Evolutionary conservation across 2,113 vertebrate genomes (phyloP).

Genomic region (Lonchura striata): DNA sequence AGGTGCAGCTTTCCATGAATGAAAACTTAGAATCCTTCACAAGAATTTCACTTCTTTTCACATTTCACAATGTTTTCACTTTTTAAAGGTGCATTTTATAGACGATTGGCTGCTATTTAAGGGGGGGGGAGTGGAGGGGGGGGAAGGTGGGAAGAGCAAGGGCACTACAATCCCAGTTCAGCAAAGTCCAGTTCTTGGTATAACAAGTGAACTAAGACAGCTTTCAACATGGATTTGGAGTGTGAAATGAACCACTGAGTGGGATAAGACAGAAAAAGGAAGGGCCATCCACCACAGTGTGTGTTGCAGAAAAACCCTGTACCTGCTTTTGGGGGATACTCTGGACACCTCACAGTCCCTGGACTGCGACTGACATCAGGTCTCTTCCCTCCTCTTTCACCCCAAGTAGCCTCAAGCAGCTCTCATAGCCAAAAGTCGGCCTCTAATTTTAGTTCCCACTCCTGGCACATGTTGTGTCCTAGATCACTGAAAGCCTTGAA

Average conservation of each 20-base stretch:
- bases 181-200: neutral
- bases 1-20: neutral
- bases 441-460: conserved; percentile 72
- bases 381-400: conserved; percentile 22
- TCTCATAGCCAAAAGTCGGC: conserved; percentile 63
- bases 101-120: neutral
- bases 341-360: neutral
- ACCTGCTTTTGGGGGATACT: neutral
- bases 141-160: too few species aligned
- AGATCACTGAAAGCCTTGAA: conserved; percentile 64
- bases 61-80: neutral
- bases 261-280: neutral
- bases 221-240: neutral
- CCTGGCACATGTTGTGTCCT: conserved; percentile 64
- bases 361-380: neutral
- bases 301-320: neutral
- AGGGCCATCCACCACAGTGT: neutral
- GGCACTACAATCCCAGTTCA: neutral
- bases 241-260: neutral
- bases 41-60: neutral
- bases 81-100: neutral
- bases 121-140: too few species aligned
- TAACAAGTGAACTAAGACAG: neutral
- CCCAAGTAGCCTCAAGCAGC: conserved; percentile 52
- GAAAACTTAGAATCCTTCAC: neutral